Percentiles rank a stretch among this genome's conserved stretches.
Evolutionary conservation across 2,797 vertebrate genomes (phyloP).

Genomic region (Characodon lateralis): DNA sequence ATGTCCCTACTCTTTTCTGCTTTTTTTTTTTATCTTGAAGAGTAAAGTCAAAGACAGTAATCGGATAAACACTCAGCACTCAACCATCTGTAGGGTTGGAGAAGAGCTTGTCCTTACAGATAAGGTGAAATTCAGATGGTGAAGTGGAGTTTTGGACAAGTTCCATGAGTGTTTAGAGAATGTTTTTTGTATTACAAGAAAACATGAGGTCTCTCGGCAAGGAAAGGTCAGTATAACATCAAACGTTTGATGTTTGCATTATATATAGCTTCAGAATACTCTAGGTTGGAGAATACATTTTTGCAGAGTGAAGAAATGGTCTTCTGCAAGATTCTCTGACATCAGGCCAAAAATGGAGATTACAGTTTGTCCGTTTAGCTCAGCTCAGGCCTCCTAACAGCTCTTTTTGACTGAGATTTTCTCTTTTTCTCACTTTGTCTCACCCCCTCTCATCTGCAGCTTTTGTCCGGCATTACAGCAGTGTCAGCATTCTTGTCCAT

Average conservation of each 20-base stretch:
- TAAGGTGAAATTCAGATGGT: slow-evolving; percentile 57
- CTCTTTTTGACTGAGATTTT: slow-evolving; percentile 44
- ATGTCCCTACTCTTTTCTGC: slow-evolving; percentile 10
- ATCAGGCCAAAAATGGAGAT: slow-evolving; percentile 66
- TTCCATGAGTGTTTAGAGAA: slow-evolving; percentile 33
- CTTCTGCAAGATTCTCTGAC: slow-evolving; percentile 67
- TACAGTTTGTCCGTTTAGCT: slow-evolving; percentile 61
- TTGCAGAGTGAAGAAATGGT: slow-evolving; percentile 73
- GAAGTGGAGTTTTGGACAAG: slow-evolving; percentile 26
- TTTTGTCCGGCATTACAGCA: slow-evolving; percentile 67
- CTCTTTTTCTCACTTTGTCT: slow-evolving; percentile 32
- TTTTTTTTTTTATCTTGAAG: slow-evolving; percentile 32
- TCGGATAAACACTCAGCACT: slow-evolving; percentile 38
- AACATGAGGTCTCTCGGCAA: slow-evolving; percentile 49
- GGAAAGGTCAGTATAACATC: slow-evolving; percentile 58
- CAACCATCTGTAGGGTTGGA: slow-evolving; percentile 49
- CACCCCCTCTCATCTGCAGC: slow-evolving; percentile 54
- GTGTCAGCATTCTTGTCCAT: slow-evolving; percentile 74
- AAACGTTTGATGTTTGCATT: slow-evolving; percentile 72
- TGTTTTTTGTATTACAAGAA: slow-evolving; percentile 46
- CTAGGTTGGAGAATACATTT: slow-evolving; percentile 68
- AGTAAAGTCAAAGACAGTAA: slow-evolving; percentile 42
- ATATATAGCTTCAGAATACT: slow-evolving; percentile 58
- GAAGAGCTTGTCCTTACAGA: slow-evolving; percentile 55
- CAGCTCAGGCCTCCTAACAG: slow-evolving; percentile 49